Conservation (phyloP, 2,113 vertebrate genomes). For the Stigmatopora nigra region DNA sequence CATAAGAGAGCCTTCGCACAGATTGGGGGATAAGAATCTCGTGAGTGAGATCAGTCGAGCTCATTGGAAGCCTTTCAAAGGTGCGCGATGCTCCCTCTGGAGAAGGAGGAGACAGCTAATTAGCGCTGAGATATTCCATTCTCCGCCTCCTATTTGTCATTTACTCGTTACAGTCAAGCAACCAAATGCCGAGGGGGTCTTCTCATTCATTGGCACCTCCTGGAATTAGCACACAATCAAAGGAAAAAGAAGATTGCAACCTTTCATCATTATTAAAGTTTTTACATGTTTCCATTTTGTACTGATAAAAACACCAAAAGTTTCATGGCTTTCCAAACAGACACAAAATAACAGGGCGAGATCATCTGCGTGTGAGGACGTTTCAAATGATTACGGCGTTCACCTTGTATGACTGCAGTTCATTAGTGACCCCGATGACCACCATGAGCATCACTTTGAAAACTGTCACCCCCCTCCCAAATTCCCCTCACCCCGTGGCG, state of each 20-base stretch:
- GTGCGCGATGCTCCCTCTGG: slow-evolving; percentile 28
- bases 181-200: slow-evolving; percentile 28
- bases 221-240: slow-evolving; percentile 10
- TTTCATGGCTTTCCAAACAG: neutral
- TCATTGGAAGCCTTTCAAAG: slow-evolving; percentile 52
- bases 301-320: neutral
- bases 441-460: slow-evolving; percentile 34
- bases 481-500: slow-evolving; percentile 11
- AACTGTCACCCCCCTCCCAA: slow-evolving; percentile 23
- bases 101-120: slow-evolving; percentile 50
- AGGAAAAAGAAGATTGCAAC: neutral
- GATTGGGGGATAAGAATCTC: slow-evolving; percentile 12
- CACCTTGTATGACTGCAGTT: slow-evolving; percentile 23
- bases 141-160: slow-evolving; percentile 52
- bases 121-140: slow-evolving; percentile 42
- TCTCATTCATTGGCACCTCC: slow-evolving; percentile 23
- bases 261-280: too few species aligned
- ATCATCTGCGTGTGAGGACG: neutral
- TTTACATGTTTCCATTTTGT: too few species aligned
- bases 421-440: slow-evolving; percentile 19
- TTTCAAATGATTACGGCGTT: slow-evolving; percentile 10
- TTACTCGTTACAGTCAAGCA: slow-evolving; percentile 46
- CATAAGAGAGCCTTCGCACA: slow-evolving; percentile 1
- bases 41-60: slow-evolving; percentile 32
- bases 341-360: slow-evolving; percentile 13